phyloP scores from a whole-genome alignment of 2,113 vertebrate species.

The Syngnathoides biaculeatus region DNA sequence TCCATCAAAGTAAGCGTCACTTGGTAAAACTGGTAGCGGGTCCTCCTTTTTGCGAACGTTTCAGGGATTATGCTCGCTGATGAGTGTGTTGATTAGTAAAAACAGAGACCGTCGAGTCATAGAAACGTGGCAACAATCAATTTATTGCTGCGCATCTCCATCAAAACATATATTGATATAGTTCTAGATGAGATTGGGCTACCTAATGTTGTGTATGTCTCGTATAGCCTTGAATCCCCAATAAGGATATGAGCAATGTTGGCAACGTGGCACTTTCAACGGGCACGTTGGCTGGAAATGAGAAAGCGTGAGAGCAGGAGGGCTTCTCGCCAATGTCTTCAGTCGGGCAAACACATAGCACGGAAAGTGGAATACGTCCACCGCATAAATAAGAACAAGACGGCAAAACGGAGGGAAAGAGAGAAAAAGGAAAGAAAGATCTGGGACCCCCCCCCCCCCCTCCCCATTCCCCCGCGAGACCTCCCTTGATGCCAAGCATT shows the following conservation, averaged over 20 bases:
- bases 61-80: too few species aligned
- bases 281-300: slow-evolving; percentile 54
- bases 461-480: slow-evolving; percentile 85
- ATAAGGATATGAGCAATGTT: slow-evolving; percentile 29
- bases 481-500: slow-evolving; percentile 99
- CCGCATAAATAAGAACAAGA: slow-evolving; percentile 14
- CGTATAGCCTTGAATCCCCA: slow-evolving; percentile 12
- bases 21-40: too few species aligned
- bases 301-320: slow-evolving; percentile 34
- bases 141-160: neutral
- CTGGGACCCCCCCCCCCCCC: slow-evolving; percentile 92
- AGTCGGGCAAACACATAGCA: slow-evolving; percentile 4
- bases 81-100: too few species aligned
- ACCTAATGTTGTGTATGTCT: neutral
- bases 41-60: too few species aligned
- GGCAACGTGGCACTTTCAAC: slow-evolving; percentile 54
- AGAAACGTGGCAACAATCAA: neutral
- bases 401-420: slow-evolving; percentile 56
- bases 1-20: too few species aligned
- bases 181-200: neutral
- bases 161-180: neutral
- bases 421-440: slow-evolving; percentile 75
- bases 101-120: too few species aligned
- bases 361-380: neutral
- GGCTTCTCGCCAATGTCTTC: slow-evolving; percentile 38